Evolutionary conservation across 2,797 vertebrate genomes (phyloP).

Genomic region (Tadarida brasiliensis): DNA sequence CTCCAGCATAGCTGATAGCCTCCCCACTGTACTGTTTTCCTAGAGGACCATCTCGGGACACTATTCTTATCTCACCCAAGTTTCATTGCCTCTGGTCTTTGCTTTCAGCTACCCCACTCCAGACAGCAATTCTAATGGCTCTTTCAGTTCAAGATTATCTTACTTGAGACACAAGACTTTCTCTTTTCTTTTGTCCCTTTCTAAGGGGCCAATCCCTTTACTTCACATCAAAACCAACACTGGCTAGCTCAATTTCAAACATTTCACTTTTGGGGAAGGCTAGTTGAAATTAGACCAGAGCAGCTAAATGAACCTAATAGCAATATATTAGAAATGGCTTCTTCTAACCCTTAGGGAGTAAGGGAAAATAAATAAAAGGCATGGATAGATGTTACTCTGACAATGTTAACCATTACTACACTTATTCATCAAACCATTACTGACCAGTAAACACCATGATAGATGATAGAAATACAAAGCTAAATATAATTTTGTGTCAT

Average conservation of each 20-base stretch:
- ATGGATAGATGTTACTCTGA: neutral
- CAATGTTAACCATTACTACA: neutral
- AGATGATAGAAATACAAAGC: neutral
- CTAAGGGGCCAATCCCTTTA: neutral
- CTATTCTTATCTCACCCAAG: neutral
- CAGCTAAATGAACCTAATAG: neutral
- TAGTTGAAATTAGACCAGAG: neutral
- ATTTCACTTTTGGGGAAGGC: neutral
- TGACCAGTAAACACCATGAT: neutral
- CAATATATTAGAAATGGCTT: neutral
- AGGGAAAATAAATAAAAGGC: neutral
- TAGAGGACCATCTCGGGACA: neutral
- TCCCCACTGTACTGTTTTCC: neutral
- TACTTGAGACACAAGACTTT: neutral
- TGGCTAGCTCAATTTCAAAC: neutral
- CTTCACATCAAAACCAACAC: neutral
- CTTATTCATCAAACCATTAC: slow-evolving; percentile 5
- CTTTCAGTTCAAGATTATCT: neutral
- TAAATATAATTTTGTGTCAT: neutral
- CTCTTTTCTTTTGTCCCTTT: neutral
- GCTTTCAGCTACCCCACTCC: neutral
- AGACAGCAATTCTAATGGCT: neutral
- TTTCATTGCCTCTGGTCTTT: neutral
- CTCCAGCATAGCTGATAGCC: neutral
- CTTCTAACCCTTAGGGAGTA: neutral